Base-by-base conservation (phyloP, 2,113 vertebrate species). In the Paradoxurus hermaphroditus region DNA sequence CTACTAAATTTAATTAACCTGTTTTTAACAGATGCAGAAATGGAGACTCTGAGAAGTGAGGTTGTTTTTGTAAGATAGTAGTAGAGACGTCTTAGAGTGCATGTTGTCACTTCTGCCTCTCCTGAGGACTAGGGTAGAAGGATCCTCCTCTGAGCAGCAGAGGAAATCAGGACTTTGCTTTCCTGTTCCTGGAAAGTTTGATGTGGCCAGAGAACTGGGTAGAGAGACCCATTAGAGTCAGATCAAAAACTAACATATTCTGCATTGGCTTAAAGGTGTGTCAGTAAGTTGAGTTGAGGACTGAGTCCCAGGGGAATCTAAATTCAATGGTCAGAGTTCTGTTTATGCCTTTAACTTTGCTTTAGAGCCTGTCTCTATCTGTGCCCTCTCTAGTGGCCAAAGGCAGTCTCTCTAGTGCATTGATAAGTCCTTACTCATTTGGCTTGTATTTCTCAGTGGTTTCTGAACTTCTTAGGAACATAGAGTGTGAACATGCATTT, bases 401-500 rank as follows among this genome's bases (percentile, higher is more conserved):
- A 83, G 72, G 15, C 46, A 23, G 1, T 88, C 79, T 97, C 92
- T 94, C 27, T 31, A 53, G 44, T 34, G 78, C 39, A 53, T 94
- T 95, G 92, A 85, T 77, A 70, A 39, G 3, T 72, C 16, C 91
- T 82, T 36, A 9, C 7, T 31, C 16, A 8, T 15, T 83, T 94
- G 0, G 0, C 75, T 91, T 86, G 10, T 62, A 49, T 92, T 77
- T 97, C 53, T 84, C 13, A 49, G 34, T 65, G 86, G 39, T 92
- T 51, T 67, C 56, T 95, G 62, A 83, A 23, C 56, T 59, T 68
- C 19, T 18, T 34, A 63, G 68, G 53, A 95, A 86, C 18, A 84
- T 59, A 19, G n/a, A 65, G 67, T 27, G 15, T 97, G 73, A 97
- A 72, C 84, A 81, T 82, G 79, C 39, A 56, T 63, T 72, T 92